phyloP scores from a whole-genome alignment of 2,888 invertebrate species.

The Melipona beecheii region DNA sequence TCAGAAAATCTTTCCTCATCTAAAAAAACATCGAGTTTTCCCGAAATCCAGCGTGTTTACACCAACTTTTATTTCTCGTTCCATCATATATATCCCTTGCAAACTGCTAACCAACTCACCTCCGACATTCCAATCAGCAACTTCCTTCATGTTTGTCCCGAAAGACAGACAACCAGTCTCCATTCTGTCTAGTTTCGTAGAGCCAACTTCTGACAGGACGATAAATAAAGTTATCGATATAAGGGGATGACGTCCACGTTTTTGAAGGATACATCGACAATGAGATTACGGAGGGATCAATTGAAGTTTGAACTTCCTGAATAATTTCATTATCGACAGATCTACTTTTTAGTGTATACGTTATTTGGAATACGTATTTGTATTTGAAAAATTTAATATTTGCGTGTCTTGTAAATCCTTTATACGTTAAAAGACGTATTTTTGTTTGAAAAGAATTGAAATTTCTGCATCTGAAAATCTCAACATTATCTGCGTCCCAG shows the following conservation, averaged over 20 bases:
- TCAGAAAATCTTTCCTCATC: not conserved
- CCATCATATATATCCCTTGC: not conserved
- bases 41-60: not conserved
- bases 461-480: too few species aligned
- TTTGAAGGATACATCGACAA: slow-evolving; percentile 19
- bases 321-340: not conserved
- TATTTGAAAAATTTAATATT: too few species aligned
- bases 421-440: too few species aligned
- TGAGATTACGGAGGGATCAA: not conserved
- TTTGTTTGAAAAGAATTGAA: too few species aligned
- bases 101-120: not conserved
- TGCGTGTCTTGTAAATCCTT: too few species aligned
- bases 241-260: slow-evolving; percentile 25
- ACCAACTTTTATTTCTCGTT: not conserved
- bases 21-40: rapidly evolving
- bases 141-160: not conserved
- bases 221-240: slow-evolving; percentile 17
- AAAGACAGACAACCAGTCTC: not conserved
- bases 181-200: not conserved
- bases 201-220: not conserved
- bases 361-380: too few species aligned
- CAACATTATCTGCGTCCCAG: too few species aligned
- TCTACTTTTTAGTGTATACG: too few species aligned
- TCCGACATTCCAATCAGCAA: not conserved
- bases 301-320: not conserved